Evolutionary conservation across 2,888 invertebrate species (phyloP).

Genomic region (Eupeodes luniger): DNA sequence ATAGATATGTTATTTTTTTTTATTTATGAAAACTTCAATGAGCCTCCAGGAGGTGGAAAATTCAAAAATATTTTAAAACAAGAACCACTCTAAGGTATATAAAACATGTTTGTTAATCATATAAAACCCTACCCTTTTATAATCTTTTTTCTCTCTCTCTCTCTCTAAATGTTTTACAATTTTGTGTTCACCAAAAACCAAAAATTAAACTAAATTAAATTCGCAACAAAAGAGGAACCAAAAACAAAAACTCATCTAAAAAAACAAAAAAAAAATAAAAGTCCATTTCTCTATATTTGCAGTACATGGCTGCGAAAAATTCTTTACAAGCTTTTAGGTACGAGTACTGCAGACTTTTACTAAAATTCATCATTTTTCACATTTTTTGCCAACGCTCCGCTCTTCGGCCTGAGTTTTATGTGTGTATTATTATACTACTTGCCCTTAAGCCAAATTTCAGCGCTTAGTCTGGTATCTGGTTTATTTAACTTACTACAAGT

Average conservation of each 20-base stretch:
- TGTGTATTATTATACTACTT: conserved; percentile 38
- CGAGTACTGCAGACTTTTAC: conserved; percentile 44
- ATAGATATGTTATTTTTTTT: no score
- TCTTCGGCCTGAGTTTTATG: conserved; percentile 15
- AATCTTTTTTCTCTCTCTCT: not conserved
- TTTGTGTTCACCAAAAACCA: not conserved
- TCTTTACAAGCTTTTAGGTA: conserved; percentile 43
- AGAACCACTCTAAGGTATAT: no score
- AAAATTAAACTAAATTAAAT: not conserved
- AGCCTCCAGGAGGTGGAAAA: no score
- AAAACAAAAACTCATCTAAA: not conserved
- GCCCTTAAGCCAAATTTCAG: conserved; percentile 66
- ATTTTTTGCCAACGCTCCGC: conserved; percentile 3
- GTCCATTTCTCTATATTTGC: not conserved
- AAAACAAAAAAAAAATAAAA: not conserved
- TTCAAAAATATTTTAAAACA: no score
- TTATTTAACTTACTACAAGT: conserved; percentile 72
- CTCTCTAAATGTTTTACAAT: not conserved
- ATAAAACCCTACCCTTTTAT: not conserved
- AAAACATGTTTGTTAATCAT: no score
- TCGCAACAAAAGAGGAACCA: not conserved
- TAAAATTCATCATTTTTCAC: conserved; percentile 31
- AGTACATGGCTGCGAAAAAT: not conserved
- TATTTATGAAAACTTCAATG: no score
- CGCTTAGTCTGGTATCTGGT: conserved; percentile 71